Evolutionary conservation across 1,140 invertebrate genomes (phyloP).

Genomic region (Eriosoma lanigerum): DNA sequence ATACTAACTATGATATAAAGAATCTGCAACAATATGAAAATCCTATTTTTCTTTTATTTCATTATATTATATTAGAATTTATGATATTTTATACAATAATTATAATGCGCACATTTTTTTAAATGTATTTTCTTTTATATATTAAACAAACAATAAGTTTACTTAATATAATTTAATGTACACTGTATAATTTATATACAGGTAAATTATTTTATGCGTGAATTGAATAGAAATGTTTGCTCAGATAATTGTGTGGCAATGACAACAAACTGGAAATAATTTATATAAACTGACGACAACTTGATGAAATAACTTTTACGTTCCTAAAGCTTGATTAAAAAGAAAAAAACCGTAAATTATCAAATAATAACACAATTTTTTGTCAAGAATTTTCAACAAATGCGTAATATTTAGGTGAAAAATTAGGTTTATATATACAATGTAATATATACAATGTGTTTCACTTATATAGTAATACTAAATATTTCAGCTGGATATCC

Average conservation of each 20-base stretch:
- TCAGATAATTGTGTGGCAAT: neutral
- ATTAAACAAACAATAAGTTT: neutral
- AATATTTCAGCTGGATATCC: too few relatives aligned
- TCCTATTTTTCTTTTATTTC: neutral
- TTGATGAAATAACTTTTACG: neutral
- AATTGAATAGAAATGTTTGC: neutral
- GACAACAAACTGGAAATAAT: neutral
- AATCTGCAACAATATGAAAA: neutral
- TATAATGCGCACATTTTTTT: neutral
- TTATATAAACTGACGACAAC: neutral
- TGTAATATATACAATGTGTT: too few relatives aligned
- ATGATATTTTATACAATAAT: neutral
- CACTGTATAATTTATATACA: neutral
- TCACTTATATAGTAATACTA: too few relatives aligned
- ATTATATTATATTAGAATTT: neutral
- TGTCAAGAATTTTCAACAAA: too few relatives aligned
- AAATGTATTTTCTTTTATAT: neutral
- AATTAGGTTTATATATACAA: too few relatives aligned
- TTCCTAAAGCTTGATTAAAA: neutral
- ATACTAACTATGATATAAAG: too few relatives aligned
- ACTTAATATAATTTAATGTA: neutral
- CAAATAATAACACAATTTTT: neutral
- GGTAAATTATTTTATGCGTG: neutral
- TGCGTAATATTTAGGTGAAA: too few relatives aligned
- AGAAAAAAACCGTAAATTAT: neutral